Evolutionary conservation across 2,888 invertebrate species (phyloP).

Genomic region (Candidula unifasciata): DNA sequence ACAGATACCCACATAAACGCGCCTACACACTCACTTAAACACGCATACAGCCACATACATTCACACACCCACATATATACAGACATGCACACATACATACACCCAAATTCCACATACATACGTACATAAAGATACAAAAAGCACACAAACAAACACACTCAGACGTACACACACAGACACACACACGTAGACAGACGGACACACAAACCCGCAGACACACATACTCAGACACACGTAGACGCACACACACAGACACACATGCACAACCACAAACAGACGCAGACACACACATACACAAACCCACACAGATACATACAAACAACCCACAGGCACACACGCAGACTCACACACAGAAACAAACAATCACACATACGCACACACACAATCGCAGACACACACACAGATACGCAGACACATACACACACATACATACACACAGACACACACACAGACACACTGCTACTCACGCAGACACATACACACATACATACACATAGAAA

Average conservation of each 20-base stretch:
- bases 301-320: not conserved
- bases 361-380: too few relatives aligned
- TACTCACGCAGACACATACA: too few relatives aligned
- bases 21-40: not conserved
- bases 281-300: not conserved
- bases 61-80: conserved; percentile 15
- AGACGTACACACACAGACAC: not conserved
- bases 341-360: not conserved
- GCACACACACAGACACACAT: conserved; percentile 22
- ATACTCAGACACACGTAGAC: conserved; percentile 7
- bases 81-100: not conserved
- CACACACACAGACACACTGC: too few relatives aligned
- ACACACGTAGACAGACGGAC: conserved; percentile 32
- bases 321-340: not conserved
- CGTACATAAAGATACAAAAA: not conserved
- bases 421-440: conserved; percentile 30
- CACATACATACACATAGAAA: too few relatives aligned
- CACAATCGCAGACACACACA: too few relatives aligned
- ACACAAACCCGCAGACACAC: conserved; percentile 30
- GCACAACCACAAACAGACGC: not conserved
- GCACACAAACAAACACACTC: not conserved
- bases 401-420: conserved; percentile 20
- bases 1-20: not conserved
- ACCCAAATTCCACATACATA: not conserved
- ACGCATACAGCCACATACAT: conserved; percentile 8